Conservation (phyloP, 2,113 vertebrate species). For the Polyodon spathula region DNA sequence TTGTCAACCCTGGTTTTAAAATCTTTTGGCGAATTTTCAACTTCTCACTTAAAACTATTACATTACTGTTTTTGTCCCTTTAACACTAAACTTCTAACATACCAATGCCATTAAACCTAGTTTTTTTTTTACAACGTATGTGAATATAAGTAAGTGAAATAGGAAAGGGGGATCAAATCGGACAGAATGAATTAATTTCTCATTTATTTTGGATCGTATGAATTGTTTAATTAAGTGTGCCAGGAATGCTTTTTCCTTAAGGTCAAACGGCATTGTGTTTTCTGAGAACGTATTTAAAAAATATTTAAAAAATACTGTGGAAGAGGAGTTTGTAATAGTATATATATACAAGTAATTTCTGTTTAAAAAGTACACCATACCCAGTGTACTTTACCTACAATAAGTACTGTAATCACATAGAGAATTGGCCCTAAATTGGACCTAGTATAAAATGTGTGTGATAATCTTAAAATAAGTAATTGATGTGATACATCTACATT, state of each 20-base stretch:
- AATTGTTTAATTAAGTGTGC: too few relatives aligned
- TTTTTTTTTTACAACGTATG: constrained; percentile 10
- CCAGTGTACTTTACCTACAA: too few relatives aligned
- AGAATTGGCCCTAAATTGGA: too few relatives aligned
- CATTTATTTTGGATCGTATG: constrained; percentile 42
- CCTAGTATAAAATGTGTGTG: background rate
- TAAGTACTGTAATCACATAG: too few relatives aligned
- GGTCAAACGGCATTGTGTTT: background rate
- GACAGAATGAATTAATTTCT: constrained; percentile 33
- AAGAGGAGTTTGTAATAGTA: too few relatives aligned
- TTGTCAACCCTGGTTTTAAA: too few relatives aligned
- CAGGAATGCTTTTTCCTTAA: too few relatives aligned
- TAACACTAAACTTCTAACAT: background rate
- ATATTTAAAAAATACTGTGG: background rate
- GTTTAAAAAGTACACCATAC: too few relatives aligned
- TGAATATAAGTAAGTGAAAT: constrained; percentile 25
- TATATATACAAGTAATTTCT: too few relatives aligned
- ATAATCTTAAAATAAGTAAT: too few relatives aligned
- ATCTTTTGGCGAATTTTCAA: constrained; percentile 1
- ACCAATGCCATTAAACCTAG: constrained; percentile 1
- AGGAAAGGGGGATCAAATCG: constrained; percentile 27
- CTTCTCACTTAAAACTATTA: background rate
- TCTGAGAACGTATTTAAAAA: too few relatives aligned
- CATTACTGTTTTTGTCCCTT: constrained; percentile 3
- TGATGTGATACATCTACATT: too few relatives aligned